These are phyloP conservation scores for Mormyrops attenuatus DNA, from an alignment of 2,797 vertebrate genomes.

Conservation along the genomic window DNA sequence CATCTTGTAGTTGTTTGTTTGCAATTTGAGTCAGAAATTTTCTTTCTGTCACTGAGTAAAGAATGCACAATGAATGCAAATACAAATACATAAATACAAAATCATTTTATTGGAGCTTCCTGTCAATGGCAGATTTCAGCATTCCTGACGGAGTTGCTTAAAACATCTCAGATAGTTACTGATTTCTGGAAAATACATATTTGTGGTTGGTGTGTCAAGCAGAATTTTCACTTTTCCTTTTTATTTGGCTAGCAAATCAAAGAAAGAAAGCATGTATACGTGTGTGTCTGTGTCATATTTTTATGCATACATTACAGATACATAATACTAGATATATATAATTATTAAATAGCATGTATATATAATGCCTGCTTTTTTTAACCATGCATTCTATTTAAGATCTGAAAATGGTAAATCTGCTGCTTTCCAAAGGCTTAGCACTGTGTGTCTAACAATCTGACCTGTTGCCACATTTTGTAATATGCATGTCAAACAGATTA, in stretches of 20 bases:
- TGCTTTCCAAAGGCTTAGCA: neutral
- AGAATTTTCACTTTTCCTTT: neutral
- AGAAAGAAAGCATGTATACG: neutral
- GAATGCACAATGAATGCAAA: slow-evolving; percentile 33
- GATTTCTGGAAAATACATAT: neutral
- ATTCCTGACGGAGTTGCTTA: slow-evolving; percentile 24
- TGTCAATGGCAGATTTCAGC: slow-evolving; percentile 33
- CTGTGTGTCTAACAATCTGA: neutral
- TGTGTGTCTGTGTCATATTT: neutral
- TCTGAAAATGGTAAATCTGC: neutral
- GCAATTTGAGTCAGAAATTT: slow-evolving; percentile 1
- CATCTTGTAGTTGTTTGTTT: slow-evolving; percentile 7
- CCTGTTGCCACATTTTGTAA: neutral
- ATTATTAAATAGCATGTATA: neutral
- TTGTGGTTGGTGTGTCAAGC: neutral
- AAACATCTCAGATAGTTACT: neutral
- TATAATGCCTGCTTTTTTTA: neutral
- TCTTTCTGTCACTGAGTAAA: slow-evolving; percentile 30
- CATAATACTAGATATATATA: neutral
- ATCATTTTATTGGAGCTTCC: slow-evolving; percentile 47
- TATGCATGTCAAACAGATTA: neutral
- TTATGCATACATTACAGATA: neutral
- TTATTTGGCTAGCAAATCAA: neutral
- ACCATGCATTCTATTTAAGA: neutral
- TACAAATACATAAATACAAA: slow-evolving; percentile 48